Base-by-base conservation (phyloP, 2,797 vertebrate species). In the Onychomys arenicola region DNA sequence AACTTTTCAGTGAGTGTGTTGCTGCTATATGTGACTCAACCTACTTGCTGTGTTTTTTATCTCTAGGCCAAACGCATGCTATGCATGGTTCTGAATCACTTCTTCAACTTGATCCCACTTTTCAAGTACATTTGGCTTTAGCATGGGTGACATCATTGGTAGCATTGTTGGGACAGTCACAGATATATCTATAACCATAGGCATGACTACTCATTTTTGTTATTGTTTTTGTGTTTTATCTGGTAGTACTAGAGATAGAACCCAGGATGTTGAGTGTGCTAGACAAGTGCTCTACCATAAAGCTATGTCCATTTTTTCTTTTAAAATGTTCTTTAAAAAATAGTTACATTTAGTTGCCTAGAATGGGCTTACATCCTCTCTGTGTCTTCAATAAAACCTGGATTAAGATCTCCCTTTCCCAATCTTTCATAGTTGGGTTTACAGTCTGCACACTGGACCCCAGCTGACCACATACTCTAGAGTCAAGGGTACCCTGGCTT, bases 11-110 rank as follows among this genome's bases (percentile, higher is more conserved):
- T 17, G 57, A 16, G 2, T n/a, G 0, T 0, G 2, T 52, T 52
- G 9, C 40, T 71, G 40, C 29, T 52, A 11, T n/a, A 23, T 77
- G 4, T 37, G 43, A 69, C 32, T 65, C 21, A 77, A 13, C 78
- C 29, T 52, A 17, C 86, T 82, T 75, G 75, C n/a, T 46, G 12
- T 29, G 6, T 40, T 89, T 93, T 29, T 67, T 52, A 94, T 84
- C 89, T 37, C 52, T 16, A 61, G 25, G 52, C 87, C 80, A 86
- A 65, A 37, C 65, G 17, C 4, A 83, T 5, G 57, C 34, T n/a
- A 0, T 0, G 5, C 81, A 89, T n/a, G 0, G 63, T 76, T 57
- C 34, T 71, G 69, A 40, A 55, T 71, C 23, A 3, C 76, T 92
- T 93, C 94, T 49, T 75, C 37, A 78, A 90, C 93, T 67, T 65